Evolutionary conservation across 2,113 vertebrate genomes (phyloP).

Genomic region (Aphyosemion australe): DNA sequence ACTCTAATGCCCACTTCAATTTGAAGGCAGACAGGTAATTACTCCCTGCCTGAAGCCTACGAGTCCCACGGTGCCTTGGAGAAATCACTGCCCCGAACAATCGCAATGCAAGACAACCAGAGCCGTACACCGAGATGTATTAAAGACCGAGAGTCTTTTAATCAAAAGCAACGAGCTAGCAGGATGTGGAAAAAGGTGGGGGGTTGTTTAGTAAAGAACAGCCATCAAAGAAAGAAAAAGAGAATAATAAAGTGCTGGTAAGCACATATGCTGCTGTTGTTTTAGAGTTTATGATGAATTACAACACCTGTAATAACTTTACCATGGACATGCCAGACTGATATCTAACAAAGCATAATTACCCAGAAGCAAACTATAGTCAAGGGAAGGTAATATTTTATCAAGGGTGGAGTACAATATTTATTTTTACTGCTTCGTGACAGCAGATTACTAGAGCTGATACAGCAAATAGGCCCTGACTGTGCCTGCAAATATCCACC

Average conservation of each 20-base stretch:
- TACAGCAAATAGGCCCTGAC: background rate
- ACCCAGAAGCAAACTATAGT: background rate
- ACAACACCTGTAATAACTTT: slow-evolving; percentile 6
- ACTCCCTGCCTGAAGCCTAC: slow-evolving; percentile 27
- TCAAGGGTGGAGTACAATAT: too few species aligned
- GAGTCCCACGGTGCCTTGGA: slow-evolving; percentile 30
- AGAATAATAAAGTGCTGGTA: background rate
- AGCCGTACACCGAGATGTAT: background rate
- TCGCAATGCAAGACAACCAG: slow-evolving; percentile 15
- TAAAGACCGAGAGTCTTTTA: slow-evolving; percentile 17
- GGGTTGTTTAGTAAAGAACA: background rate
- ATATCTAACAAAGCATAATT: slow-evolving; percentile 12
- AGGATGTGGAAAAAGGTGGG: slow-evolving; percentile 3
- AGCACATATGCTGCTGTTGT: background rate
- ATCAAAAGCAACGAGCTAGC: slow-evolving; percentile 29
- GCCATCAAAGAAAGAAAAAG: background rate
- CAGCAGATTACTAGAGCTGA: background rate
- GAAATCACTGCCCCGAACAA: slow-evolving; percentile 15
- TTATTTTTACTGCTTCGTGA: background rate
- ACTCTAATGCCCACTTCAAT: slow-evolving; percentile 13
- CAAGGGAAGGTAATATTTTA: too few species aligned
- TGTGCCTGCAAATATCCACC: slow-evolving; percentile 1
- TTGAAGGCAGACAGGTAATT: slow-evolving; percentile 36
- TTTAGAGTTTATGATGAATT: slow-evolving; percentile 4
- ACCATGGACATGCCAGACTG: slow-evolving; percentile 1